Evolutionary conservation across 2,888 invertebrate genomes (phyloP).

Genomic region (Lampropteryx suffumata): DNA sequence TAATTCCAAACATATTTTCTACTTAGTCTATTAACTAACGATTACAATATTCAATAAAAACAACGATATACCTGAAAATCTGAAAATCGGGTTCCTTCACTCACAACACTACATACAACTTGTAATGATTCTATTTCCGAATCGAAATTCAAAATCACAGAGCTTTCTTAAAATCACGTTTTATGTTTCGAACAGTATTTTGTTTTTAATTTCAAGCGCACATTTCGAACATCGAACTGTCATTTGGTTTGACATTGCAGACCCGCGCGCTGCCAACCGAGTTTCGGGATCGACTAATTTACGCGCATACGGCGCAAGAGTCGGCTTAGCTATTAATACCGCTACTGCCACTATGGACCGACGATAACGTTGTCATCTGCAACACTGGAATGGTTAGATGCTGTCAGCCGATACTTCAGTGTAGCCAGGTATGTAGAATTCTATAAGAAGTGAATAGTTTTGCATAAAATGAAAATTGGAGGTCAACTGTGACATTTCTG

Average conservation of each 20-base stretch:
- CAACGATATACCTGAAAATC: too few relatives aligned
- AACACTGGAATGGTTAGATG: not conserved
- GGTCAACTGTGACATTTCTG: too few relatives aligned
- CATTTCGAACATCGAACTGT: slow-evolving; percentile 40
- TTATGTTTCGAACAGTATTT: slow-evolving; percentile 2
- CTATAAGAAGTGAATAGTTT: too few relatives aligned
- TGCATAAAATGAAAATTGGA: too few relatives aligned
- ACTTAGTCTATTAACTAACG: too few relatives aligned
- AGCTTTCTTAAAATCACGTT: not conserved
- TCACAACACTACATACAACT: too few relatives aligned
- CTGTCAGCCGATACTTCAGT: too few relatives aligned
- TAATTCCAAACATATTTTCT: too few relatives aligned
- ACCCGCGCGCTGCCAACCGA: slow-evolving; percentile 61
- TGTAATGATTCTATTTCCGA: too few relatives aligned
- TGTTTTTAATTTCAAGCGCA: slow-evolving; percentile 27
- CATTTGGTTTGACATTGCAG: slow-evolving; percentile 17
- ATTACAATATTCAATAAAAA: too few relatives aligned
- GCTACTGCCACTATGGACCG: slow-evolving; percentile 10
- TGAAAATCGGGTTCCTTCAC: slow-evolving; percentile 8
- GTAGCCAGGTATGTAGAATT: too few relatives aligned
- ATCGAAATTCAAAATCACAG: slow-evolving; percentile 7
- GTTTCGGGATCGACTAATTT: slow-evolving; percentile 58
- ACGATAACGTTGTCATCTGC: slow-evolving; percentile 3
- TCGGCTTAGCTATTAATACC: slow-evolving; percentile 65
- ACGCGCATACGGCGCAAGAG: slow-evolving; percentile 46